phyloP scores from a whole-genome alignment of 2,797 vertebrate species.

The Muscicapa comitata region DNA sequence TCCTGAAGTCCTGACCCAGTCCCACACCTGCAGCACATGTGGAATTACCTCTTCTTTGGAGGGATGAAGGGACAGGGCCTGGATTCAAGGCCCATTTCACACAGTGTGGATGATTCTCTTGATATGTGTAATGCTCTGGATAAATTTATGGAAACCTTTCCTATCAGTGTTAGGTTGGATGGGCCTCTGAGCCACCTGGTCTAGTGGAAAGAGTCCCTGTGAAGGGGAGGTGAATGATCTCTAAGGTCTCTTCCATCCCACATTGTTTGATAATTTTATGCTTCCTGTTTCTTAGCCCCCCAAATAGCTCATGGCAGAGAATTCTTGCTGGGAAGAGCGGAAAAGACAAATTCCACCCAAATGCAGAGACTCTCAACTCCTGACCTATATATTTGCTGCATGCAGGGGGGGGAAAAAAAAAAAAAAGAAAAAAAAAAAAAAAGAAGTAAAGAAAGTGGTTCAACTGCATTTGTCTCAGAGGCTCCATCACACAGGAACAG shows the following conservation, averaged over 20 bases:
- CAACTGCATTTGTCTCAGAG: background rate
- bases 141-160: background rate
- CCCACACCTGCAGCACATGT: fast-evolving
- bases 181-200: background rate
- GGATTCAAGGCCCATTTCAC: background rate
- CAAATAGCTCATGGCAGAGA: background rate
- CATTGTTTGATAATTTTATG: background rate
- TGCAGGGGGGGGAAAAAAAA: no score
- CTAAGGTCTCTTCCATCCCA: background rate
- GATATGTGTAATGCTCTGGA: background rate
- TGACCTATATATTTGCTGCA: background rate
- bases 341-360: background rate
- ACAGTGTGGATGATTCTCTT: background rate
- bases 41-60: background rate
- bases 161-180: background rate
- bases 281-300: background rate
- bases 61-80: background rate
- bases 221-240: background rate
- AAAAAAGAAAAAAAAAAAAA: background rate
- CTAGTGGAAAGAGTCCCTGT: background rate
- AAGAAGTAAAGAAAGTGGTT: background rate
- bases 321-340: background rate
- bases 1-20: background rate
- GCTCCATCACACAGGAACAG: background rate
- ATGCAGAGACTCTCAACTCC: background rate